A percentile compares a stretch with the other conserved stretches of the same genome.
Conservation (phyloP, 2,797 vertebrate species). For the Eleutherodactylus coqui region DNA sequence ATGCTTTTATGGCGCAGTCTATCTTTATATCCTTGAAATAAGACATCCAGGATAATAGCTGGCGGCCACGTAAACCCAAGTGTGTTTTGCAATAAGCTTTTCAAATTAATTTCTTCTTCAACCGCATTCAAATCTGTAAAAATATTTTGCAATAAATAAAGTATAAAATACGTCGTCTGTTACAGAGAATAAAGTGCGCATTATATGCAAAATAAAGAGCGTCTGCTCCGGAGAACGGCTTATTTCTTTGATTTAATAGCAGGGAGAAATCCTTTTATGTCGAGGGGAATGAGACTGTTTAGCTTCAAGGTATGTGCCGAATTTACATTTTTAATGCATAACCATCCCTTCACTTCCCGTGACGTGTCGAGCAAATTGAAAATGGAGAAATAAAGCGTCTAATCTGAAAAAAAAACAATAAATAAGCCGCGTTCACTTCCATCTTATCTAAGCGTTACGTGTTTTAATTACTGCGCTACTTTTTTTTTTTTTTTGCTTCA, state of each 20-base stretch:
- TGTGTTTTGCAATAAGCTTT: slow-evolving; percentile 38
- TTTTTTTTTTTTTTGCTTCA: background rate
- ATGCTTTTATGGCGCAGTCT: slow-evolving; percentile 58
- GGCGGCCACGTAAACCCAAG: slow-evolving; percentile 36
- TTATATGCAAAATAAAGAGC: slow-evolving; percentile 51
- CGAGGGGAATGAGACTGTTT: background rate
- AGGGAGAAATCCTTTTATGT: slow-evolving; percentile 17
- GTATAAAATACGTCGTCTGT: slow-evolving; percentile 42
- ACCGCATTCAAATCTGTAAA: slow-evolving; percentile 44
- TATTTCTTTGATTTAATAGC: slow-evolving; percentile 50
- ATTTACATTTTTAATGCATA: slow-evolving; percentile 42
- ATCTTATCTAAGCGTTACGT: slow-evolving; percentile 10
- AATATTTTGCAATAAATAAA: slow-evolving; percentile 54
- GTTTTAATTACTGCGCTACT: background rate
- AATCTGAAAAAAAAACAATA: slow-evolving; percentile 30
- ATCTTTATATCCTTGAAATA: slow-evolving; percentile 56
- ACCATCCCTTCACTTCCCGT: slow-evolving; percentile 5
- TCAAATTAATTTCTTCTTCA: slow-evolving; percentile 57
- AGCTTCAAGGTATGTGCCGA: slow-evolving; percentile 29
- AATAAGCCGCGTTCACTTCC: background rate
- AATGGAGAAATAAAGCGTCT: slow-evolving; percentile 34
- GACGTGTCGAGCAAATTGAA: slow-evolving; percentile 12
- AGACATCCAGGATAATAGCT: slow-evolving; percentile 55
- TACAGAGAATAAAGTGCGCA: slow-evolving; percentile 29
- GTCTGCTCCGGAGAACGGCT: slow-evolving; percentile 30